phyloP scores from a whole-genome alignment of 1,140 invertebrate species.

The Aradophagus sp. region DNA sequence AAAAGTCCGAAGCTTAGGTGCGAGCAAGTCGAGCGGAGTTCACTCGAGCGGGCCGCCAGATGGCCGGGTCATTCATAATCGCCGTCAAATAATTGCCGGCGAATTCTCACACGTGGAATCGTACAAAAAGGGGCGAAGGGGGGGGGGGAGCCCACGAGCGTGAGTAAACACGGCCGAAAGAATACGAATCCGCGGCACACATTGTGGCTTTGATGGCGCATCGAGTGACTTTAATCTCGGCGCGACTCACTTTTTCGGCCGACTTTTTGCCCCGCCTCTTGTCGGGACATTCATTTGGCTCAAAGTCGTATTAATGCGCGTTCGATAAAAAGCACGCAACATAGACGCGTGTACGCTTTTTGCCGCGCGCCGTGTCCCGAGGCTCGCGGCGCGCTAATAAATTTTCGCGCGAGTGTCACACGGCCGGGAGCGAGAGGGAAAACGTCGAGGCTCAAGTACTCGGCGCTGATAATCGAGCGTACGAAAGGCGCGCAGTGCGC shows the following conservation, averaged over 20 bases:
- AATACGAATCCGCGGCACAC: slow-evolving; percentile 50
- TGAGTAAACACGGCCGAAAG: slow-evolving; percentile 28
- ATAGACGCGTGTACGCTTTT: slow-evolving; percentile 51
- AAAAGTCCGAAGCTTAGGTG: too few relatives aligned
- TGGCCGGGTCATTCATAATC: slow-evolving; percentile 14
- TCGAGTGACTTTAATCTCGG: slow-evolving; percentile 47
- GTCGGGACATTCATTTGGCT: slow-evolving; percentile 55
- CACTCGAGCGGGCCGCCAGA: too few relatives aligned
- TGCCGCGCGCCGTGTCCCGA: slow-evolving; percentile 32
- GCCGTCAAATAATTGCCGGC: slow-evolving; percentile 17
- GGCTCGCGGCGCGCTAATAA: slow-evolving; percentile 51
- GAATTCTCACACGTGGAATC: slow-evolving; percentile 25
- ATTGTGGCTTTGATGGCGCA: slow-evolving; percentile 46
- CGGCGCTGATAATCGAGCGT: slow-evolving; percentile 50
- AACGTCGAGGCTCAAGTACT: slow-evolving; percentile 54
- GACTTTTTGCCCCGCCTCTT: slow-evolving; percentile 49
- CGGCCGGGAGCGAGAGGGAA: slow-evolving; percentile 36
- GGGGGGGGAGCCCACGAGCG: slow-evolving; percentile 5
- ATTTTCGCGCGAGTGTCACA: slow-evolving; percentile 48
- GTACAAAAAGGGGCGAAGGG: slow-evolving; percentile 28
- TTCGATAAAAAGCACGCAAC: slow-evolving; percentile 56
- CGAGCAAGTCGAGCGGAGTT: too few relatives aligned
- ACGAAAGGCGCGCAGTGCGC: slow-evolving; percentile 33
- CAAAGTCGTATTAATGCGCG: slow-evolving; percentile 57
- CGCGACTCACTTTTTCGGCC: slow-evolving; percentile 40